Conservation (phyloP, 2,113 vertebrate genomes). For the Chrysochloris asiatica region DNA sequence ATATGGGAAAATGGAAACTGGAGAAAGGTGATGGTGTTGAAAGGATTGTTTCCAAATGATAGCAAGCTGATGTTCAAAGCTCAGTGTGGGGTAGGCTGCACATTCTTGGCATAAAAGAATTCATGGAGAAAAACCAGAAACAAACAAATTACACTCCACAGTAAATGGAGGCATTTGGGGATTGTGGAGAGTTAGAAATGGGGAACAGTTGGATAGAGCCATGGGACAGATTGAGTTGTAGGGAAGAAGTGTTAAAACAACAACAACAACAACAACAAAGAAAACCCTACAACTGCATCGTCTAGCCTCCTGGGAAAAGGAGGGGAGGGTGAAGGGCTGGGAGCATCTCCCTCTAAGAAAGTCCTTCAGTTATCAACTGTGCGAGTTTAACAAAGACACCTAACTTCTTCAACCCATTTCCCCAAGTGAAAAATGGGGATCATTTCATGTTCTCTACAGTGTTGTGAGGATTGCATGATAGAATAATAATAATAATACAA, state of each 20-base stretch:
- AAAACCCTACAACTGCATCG: too few species aligned
- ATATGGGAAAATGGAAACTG: constrained; percentile 15
- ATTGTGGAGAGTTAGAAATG: background rate
- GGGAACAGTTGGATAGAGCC: background rate
- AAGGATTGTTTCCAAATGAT: background rate
- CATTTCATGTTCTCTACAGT: background rate
- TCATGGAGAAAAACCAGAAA: background rate
- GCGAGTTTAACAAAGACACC: background rate
- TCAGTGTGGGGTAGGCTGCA: background rate
- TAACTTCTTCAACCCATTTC: background rate
- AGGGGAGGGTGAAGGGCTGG: background rate
- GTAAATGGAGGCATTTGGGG: background rate
- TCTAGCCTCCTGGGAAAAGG: background rate
- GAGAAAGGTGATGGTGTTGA: background rate
- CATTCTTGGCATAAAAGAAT: background rate
- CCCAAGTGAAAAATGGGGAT: background rate
- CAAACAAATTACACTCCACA: background rate
- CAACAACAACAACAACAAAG: background rate
- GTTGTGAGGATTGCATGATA: background rate
- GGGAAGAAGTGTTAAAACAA: background rate
- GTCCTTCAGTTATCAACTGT: background rate
- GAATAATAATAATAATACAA: too few species aligned
- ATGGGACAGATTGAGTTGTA: background rate
- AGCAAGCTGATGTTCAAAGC: background rate
- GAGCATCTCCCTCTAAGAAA: background rate